phyloP scores from a whole-genome alignment of 2,888 invertebrate species.

The Synanthedon vespiformis region DNA sequence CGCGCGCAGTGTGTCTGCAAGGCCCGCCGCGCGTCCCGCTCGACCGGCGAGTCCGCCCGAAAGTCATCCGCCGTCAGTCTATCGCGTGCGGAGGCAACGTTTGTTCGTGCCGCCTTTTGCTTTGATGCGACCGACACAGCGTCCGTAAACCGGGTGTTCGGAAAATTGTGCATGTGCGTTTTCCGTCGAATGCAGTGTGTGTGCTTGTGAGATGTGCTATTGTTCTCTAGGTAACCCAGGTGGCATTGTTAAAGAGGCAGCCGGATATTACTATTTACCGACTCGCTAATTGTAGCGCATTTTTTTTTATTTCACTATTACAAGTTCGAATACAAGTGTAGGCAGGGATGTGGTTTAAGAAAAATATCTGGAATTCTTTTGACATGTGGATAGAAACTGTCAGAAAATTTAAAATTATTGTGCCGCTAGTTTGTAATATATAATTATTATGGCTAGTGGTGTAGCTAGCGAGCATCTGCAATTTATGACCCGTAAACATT shows the following conservation, averaged over 20 bases:
- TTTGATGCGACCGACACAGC: conserved; percentile 64
- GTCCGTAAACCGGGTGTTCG: conserved; percentile 64
- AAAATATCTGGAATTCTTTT: conserved; percentile 13
- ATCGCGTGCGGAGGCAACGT: conserved; percentile 63
- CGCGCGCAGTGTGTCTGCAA: conserved; percentile 61
- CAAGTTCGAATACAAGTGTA: conserved; percentile 26
- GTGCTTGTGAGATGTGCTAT: conserved; percentile 69
- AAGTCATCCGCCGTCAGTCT: conserved; percentile 52
- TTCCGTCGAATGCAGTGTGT: conserved; percentile 66
- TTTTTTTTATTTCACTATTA: conserved; percentile 41
- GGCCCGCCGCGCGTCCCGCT: conserved; percentile 64
- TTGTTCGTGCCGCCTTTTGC: conserved; percentile 57
- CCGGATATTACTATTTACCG: conserved; percentile 42
- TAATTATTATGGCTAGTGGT: conserved; percentile 18
- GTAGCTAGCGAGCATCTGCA: conserved; percentile 14
- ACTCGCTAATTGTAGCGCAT: conserved; percentile 36
- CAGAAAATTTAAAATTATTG: background rate
- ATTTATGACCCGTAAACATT: conserved; percentile 58
- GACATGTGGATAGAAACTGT: background rate
- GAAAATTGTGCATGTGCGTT: conserved; percentile 71
- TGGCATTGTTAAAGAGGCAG: conserved; percentile 50
- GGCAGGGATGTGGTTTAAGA: conserved; percentile 18
- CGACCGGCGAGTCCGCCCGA: conserved; percentile 41
- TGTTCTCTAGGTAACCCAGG: conserved; percentile 65
- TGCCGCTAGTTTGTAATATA: background rate